phyloP scores from a whole-genome alignment of 2,113 vertebrate species.

The Rana temporaria region DNA sequence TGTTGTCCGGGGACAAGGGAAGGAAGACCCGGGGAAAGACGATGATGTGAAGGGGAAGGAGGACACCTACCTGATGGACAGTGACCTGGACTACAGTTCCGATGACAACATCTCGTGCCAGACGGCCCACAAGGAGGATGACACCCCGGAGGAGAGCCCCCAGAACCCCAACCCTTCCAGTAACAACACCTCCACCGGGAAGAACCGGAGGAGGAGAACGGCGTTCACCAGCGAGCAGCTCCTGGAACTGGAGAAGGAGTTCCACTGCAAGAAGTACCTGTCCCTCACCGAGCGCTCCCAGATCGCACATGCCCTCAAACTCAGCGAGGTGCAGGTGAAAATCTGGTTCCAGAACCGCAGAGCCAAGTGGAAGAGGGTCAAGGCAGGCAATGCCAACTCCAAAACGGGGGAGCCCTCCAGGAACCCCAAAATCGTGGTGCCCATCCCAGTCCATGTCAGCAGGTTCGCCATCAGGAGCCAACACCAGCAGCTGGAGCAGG shows the following conservation, averaged over 20 bases:
- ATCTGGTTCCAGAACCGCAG: constrained; percentile 99
- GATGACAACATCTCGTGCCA: constrained; percentile 87
- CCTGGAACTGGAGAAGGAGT: constrained; percentile 97
- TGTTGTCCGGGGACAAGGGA: constrained; percentile 77
- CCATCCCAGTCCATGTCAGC: constrained; percentile 97
- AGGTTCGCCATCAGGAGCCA: constrained; percentile 97
- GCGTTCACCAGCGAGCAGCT: constrained; percentile 98
- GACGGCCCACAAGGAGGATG: constrained; percentile 81
- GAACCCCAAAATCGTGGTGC: constrained; percentile 97
- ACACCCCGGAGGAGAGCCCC: constrained; percentile 82
- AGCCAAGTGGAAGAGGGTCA: constrained; percentile 98
- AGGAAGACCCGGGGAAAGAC: constrained; percentile 84
- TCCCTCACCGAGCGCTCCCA: constrained; percentile 96
- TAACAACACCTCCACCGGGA: constrained; percentile 79
- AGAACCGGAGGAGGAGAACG: constrained; percentile 91
- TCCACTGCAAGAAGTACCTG: constrained; percentile 99
- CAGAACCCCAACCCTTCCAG: constrained; percentile 67
- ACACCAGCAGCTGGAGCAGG: constrained; percentile 97
- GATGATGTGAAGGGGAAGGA: constrained; percentile 88
- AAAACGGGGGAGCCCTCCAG: constrained; percentile 94
- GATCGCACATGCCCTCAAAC: constrained; percentile 96
- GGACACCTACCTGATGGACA: constrained; percentile 96
- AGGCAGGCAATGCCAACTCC: constrained; percentile 96
- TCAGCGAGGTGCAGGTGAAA: constrained; percentile 98
- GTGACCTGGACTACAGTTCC: constrained; percentile 96